Conservation (phyloP, 2,113 vertebrate species). For the Neomonachus schauinslandi region DNA sequence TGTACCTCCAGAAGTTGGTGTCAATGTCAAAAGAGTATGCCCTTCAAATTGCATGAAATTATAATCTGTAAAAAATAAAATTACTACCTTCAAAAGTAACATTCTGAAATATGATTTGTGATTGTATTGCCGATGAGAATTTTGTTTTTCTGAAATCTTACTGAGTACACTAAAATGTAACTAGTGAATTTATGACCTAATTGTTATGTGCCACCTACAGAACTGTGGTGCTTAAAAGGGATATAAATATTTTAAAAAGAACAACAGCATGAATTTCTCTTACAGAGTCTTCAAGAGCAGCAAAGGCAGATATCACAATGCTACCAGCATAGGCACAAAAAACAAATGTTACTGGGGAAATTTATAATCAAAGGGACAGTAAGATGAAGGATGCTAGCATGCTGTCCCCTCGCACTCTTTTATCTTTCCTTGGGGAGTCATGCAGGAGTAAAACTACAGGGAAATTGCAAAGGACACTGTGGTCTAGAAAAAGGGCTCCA, state of each 20-base stretch:
- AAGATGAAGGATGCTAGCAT: background rate
- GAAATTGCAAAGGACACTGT: background rate
- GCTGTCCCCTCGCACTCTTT: background rate
- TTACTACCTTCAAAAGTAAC: background rate
- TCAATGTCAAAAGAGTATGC: background rate
- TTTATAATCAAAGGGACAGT: background rate
- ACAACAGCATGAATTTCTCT: background rate
- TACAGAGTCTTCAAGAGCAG: background rate
- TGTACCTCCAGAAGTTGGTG: background rate
- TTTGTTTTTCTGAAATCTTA: slow-evolving; percentile 3
- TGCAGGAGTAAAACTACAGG: background rate
- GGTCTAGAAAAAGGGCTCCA: background rate
- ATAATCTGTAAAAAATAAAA: slow-evolving; percentile 10
- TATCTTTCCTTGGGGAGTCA: background rate
- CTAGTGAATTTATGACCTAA: background rate
- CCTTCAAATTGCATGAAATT: background rate
- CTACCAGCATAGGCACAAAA: background rate
- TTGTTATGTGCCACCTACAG: background rate
- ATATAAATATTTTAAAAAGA: background rate
- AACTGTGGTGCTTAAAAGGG: background rate
- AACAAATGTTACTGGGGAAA: background rate
- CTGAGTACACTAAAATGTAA: background rate
- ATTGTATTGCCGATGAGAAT: background rate
- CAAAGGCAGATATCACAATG: background rate
- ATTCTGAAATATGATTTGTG: background rate